Conservation (phyloP, 1,140 invertebrate genomes). For the Propsilocerus akamusi region DNA sequence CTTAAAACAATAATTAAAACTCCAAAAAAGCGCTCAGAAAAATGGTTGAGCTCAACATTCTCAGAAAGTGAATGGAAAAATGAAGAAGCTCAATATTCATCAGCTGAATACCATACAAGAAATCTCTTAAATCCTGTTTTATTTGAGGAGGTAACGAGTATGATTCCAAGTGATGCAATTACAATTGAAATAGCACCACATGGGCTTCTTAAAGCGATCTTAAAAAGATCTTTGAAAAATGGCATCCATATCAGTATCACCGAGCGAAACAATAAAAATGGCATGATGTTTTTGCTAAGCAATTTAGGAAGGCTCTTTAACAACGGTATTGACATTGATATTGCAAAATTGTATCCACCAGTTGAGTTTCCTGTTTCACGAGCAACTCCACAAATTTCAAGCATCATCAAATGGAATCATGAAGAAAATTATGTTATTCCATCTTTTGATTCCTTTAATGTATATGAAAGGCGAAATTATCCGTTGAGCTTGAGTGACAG, state of each 20-base stretch:
- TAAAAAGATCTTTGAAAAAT: conserved; percentile 33
- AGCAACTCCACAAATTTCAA: conserved; percentile 56
- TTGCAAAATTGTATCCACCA: conserved; percentile 34
- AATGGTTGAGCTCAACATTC: conserved; percentile 79
- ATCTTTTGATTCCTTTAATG: conserved; percentile 20
- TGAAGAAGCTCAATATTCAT: conserved; percentile 44
- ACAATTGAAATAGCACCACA: conserved; percentile 71
- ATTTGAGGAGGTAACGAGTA: conserved; percentile 61
- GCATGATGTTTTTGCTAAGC: conserved; percentile 43
- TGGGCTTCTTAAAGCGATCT: conserved; percentile 53
- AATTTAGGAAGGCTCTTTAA: conserved; percentile 48
- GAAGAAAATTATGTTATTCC: conserved; percentile 45
- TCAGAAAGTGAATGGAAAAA: conserved; percentile 53
- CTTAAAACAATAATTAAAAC: conserved; percentile 46
- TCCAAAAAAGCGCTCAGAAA: conserved; percentile 46
- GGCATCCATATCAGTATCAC: conserved; percentile 59
- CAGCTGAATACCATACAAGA: conserved; percentile 85
- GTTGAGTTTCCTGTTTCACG: conserved; percentile 60
- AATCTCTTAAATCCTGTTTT: conserved; percentile 70
- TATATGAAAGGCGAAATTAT: conserved; percentile 32
- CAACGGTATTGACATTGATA: conserved; percentile 25
- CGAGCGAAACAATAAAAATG: conserved; percentile 50
- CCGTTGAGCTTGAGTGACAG: conserved; percentile 40
- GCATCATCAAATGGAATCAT: conserved; percentile 82
- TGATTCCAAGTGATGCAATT: conserved; percentile 62